Conservation (phyloP, 2,888 invertebrate genomes). For the Hymenopus coronatus region DNA sequence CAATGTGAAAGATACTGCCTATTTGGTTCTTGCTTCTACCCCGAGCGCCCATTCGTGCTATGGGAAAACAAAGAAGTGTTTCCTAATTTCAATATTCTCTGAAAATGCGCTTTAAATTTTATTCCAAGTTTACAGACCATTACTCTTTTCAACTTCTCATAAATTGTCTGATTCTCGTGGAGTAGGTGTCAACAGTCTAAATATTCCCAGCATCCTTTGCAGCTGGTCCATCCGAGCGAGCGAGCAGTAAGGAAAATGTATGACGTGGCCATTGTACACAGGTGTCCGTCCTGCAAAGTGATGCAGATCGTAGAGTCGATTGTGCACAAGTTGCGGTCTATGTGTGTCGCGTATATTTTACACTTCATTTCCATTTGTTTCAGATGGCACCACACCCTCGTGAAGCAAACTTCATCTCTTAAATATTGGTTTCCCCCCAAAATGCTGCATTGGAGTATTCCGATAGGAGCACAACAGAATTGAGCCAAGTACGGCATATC, state of each 20-base stretch:
- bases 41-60: too few relatives aligned
- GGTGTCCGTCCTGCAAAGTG: background rate
- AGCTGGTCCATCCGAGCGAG: background rate
- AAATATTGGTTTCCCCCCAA: background rate
- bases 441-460: too few relatives aligned
- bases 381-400: background rate
- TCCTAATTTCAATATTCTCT: background rate
- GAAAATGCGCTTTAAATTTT: background rate
- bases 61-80: background rate
- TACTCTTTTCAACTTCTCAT: background rate
- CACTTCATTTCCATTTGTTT: background rate
- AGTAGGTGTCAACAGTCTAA: background rate
- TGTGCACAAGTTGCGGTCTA: background rate
- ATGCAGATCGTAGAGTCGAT: background rate
- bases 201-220: background rate
- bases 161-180: background rate
- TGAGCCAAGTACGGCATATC: too few relatives aligned
- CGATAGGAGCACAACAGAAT: too few relatives aligned
- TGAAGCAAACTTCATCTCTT: background rate
- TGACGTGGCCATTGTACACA: background rate
- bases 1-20: too few relatives aligned
- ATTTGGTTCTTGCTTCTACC: too few relatives aligned
- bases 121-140: background rate
- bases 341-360: background rate
- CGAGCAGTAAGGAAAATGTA: background rate